Evolutionary conservation across 2,113 vertebrate genomes (phyloP).

Genomic region (Salvelinus alpinus): DNA sequence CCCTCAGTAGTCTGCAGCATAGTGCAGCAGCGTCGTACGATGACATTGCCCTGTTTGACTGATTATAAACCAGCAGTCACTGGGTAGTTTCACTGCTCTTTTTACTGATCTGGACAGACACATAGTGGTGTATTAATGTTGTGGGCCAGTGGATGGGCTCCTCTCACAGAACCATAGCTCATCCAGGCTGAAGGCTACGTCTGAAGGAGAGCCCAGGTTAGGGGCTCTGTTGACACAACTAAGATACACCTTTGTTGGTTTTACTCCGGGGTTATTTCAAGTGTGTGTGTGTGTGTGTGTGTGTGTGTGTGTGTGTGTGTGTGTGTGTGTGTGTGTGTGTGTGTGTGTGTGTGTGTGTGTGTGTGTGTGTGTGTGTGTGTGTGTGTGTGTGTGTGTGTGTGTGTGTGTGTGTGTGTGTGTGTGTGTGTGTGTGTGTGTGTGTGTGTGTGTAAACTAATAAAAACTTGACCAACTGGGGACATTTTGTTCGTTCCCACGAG

Average conservation of each 20-base stretch:
- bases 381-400: no score
- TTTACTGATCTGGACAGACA: conserved; percentile 65
- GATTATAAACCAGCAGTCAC: conserved; percentile 76
- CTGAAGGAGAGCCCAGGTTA: conserved; percentile 64
- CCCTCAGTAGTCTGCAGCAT: conserved; percentile 42
- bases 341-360: not conserved
- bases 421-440: not conserved
- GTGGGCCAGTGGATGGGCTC: conserved; percentile 51
- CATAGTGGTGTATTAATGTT: conserved; percentile 31
- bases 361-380: no score
- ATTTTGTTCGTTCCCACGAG: no score
- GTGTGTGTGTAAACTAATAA: not conserved
- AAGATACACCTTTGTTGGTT: conserved; percentile 70
- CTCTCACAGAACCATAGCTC: conserved; percentile 55
- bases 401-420: not conserved
- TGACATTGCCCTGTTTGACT: conserved; percentile 71
- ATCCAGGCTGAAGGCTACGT: conserved; percentile 53
- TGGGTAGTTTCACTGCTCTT: conserved; percentile 73
- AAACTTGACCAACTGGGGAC: no score
- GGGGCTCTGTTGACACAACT: conserved; percentile 63
- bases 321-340: conserved; percentile 21
- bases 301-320: conserved; percentile 41
- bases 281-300: conserved; percentile 37
- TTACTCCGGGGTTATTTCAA: conserved; percentile 60
- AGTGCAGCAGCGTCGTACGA: conserved; percentile 38